Base-by-base conservation (phyloP, 1,140 invertebrate genomes). In the Lordiphosa mommai region DNA sequence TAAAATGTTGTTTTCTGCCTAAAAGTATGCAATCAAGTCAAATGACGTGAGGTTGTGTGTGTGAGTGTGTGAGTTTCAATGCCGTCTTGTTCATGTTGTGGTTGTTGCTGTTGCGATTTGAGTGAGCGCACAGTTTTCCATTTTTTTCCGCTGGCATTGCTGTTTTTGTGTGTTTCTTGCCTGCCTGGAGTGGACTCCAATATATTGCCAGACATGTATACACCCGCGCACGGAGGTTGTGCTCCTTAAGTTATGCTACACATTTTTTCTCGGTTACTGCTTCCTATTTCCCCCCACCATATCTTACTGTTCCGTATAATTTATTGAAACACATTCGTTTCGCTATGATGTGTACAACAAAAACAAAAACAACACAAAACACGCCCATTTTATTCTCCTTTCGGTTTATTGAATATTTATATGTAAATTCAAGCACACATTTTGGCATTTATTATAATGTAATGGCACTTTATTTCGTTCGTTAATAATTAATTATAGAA, bases 271-370 rank as follows among this genome's bases (percentile, higher is more conserved):
- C 37, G 46, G 34, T 29, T 57, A 23, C 23, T 14, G 14, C 44
- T 60, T 10, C 36, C 23, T 48, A 36, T 46, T 52, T 53, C 40
- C 40, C 36, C 33, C 55, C 47, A 32, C 61, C 66, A 36, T 38
- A 41, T 29, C 47, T 55, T 57, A 37, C 33, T 43, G 53, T 51
- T 59, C 57, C 53, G 49, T 68, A 67, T 82, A 82, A 82, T 82
- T 82, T 82, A 82, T 82, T 68, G 77, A 82, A 82, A 76, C 71
- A 82, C 77, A 82, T 84, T 84, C 80, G 67, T 68, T 82, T 82
- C 55, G 53, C 77, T 64, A 72, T 84, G 76, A 71, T 84, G 77
- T 61, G 65, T 70, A 57, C 61, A 56, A 7, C 51, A 56, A 8
- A 38, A 57, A 2, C 30, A 61, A 37, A 61, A 61, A 41, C 58